phyloP scores from a whole-genome alignment of 2,888 invertebrate genomes.

The Erebia ligea region DNA sequence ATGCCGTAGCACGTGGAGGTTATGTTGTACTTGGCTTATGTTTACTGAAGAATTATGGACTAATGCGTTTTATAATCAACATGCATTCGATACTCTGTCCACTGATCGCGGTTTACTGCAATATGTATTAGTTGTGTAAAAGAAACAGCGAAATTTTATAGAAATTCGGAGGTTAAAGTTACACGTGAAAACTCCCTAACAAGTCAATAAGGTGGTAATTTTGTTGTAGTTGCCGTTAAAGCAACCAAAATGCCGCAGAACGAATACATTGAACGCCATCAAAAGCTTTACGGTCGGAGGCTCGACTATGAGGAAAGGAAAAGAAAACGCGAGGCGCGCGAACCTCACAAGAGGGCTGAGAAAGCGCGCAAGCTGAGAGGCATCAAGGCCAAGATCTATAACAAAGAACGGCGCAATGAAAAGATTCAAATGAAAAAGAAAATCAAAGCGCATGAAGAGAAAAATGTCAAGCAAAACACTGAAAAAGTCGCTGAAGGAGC shows the following conservation, averaged over 20 bases:
- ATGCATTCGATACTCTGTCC: not conserved
- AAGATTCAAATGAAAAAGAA: constrained; percentile 99
- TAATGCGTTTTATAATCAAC: not conserved
- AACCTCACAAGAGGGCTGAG: constrained; percentile 94
- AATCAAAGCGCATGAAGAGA: constrained; percentile 98
- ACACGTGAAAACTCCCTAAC: constrained; percentile 39
- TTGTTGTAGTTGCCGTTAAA: constrained; percentile 82
- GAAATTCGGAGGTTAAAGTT: constrained; percentile 29
- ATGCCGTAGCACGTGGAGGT: constrained; percentile 10
- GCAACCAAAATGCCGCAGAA: constrained; percentile 96
- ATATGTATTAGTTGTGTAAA: not conserved
- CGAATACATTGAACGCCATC: constrained; percentile 99
- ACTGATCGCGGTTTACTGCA: not conserved
- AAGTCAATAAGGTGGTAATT: constrained; percentile 63
- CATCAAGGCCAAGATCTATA: constrained; percentile 98
- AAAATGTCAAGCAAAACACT: constrained; percentile 93
- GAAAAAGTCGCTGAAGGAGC: constrained; percentile 95
- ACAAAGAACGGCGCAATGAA: constrained; percentile 97
- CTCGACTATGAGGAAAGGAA: constrained; percentile 99
- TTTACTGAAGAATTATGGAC: not conserved
- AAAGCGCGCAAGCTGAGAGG: constrained; percentile 96
- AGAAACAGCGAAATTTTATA: not conserved
- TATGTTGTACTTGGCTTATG: not conserved
- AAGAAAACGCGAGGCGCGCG: constrained; percentile 97
- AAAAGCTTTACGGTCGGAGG: constrained; percentile 97